These are phyloP conservation scores for Vulpes lagopus DNA, from an alignment of 2,113 vertebrate genomes.

Conservation along the genomic window DNA sequence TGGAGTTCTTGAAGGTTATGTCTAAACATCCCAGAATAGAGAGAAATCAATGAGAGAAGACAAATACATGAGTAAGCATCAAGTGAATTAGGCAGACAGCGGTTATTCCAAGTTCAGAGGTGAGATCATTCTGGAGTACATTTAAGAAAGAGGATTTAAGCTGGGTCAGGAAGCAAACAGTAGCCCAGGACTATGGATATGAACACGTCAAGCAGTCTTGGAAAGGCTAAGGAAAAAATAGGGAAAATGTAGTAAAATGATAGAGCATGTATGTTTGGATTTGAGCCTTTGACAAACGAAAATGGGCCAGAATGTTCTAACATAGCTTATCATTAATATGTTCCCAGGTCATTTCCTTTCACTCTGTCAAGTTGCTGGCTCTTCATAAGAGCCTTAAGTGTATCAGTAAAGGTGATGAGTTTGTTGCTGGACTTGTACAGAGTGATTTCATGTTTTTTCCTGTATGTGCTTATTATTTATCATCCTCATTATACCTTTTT, in stretches of 20 bases:
- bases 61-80: not conserved
- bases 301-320: not conserved
- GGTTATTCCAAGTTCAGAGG: not conserved
- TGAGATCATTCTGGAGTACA: not conserved
- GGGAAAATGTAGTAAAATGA: not conserved
- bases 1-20: not conserved
- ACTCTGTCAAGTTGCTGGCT: not conserved
- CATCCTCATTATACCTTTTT: not conserved
- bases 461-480: not conserved
- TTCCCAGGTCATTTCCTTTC: not conserved
- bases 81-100: not conserved
- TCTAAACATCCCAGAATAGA: not conserved
- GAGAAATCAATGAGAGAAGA: not conserved
- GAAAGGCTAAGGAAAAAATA: not conserved
- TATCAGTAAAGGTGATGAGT: not conserved
- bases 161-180: not conserved
- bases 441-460: not conserved
- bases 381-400: not conserved
- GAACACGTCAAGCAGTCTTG: not conserved
- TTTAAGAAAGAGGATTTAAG: not conserved
- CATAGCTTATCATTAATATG: rapidly evolving
- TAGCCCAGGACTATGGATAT: not conserved
- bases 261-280: not conserved
- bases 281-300: not conserved
- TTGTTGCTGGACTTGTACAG: not conserved